Evolutionary conservation across 2,888 invertebrate genomes (phyloP).

Genomic region (Oligia fasciuncula): DNA sequence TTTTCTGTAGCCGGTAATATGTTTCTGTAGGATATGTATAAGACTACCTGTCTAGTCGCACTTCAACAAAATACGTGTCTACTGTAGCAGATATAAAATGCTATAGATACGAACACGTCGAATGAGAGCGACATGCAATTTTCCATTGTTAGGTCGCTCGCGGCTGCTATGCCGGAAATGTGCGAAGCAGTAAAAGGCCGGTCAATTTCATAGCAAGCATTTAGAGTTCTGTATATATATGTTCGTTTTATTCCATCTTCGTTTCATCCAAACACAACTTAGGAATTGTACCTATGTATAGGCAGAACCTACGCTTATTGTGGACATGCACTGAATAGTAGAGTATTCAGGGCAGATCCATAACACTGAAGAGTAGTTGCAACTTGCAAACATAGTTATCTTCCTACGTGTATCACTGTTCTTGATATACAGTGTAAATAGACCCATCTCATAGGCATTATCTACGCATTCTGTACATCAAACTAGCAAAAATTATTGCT

Average conservation of each 20-base stretch:
- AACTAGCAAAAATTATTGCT: background rate
- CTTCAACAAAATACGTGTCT: conserved; percentile 11
- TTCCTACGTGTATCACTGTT: conserved; percentile 7
- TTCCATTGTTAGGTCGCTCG: conserved; percentile 34
- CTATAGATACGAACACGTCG: conserved; percentile 18
- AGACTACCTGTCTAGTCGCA: background rate
- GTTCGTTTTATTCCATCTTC: background rate
- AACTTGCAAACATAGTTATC: background rate
- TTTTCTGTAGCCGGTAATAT: background rate
- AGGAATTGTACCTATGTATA: background rate
- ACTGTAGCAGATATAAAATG: conserved; percentile 11
- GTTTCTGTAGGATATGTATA: background rate
- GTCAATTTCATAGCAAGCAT: conserved; percentile 9
- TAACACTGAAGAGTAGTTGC: conserved; percentile 2
- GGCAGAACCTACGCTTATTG: background rate
- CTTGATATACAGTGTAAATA: background rate
- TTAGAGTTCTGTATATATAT: background rate
- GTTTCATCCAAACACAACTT: conserved; percentile 3
- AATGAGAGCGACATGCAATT: conserved; percentile 35
- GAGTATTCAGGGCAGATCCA: conserved; percentile 29
- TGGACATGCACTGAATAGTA: conserved; percentile 25
- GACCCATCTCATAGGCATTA: background rate
- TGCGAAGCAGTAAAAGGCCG: conserved; percentile 16
- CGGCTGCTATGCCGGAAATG: conserved; percentile 29
- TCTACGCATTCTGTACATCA: background rate